phyloP scores from a whole-genome alignment of 2,797 vertebrate genomes.

The Rhinatrema bivittatum region DNA sequence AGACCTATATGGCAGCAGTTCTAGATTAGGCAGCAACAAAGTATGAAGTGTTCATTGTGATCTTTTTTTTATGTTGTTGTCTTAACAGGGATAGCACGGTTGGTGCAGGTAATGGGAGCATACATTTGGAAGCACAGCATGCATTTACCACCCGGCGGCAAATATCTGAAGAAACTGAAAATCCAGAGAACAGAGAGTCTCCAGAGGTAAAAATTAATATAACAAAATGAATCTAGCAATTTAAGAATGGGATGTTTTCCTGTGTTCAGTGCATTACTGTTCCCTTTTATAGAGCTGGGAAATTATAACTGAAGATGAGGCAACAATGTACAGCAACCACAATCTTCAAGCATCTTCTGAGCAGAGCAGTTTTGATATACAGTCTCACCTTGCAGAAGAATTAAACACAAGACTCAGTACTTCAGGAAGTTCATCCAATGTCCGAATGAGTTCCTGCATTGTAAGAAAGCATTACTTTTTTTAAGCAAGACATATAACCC shows the following conservation, averaged over 20 bases:
- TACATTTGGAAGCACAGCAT: slow-evolving; percentile 64
- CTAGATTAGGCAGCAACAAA: too few relatives aligned
- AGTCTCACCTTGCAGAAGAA: slow-evolving; percentile 56
- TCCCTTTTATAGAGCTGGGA: slow-evolving; percentile 77
- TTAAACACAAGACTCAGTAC: slow-evolving; percentile 53
- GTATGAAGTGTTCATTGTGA: too few relatives aligned
- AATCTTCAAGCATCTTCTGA: slow-evolving; percentile 48
- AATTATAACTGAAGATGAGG: slow-evolving; percentile 79
- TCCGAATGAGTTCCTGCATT: slow-evolving; percentile 51
- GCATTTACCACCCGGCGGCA: slow-evolving; percentile 79
- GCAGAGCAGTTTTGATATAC: slow-evolving; percentile 35
- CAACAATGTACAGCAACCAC: slow-evolving; percentile 53
- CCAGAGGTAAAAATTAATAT: slow-evolving; percentile 77
- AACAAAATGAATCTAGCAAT: too few relatives aligned
- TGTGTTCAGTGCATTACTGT: slow-evolving; percentile 16
- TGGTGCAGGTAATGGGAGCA: slow-evolving; percentile 59
- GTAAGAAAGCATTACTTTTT: slow-evolving; percentile 59
- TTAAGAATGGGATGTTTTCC: not conserved
- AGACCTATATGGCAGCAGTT: too few relatives aligned
- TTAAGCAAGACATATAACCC: too few relatives aligned
- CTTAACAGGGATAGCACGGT: slow-evolving; percentile 69
- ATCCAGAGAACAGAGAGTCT: slow-evolving; percentile 62
- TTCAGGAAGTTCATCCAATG: slow-evolving; percentile 44
- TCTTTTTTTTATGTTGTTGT: too few relatives aligned
- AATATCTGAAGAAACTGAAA: slow-evolving; percentile 83